These are phyloP conservation scores for Coelopa frigida DNA, from an alignment of 1,140 invertebrate species.

Conservation along the genomic window DNA sequence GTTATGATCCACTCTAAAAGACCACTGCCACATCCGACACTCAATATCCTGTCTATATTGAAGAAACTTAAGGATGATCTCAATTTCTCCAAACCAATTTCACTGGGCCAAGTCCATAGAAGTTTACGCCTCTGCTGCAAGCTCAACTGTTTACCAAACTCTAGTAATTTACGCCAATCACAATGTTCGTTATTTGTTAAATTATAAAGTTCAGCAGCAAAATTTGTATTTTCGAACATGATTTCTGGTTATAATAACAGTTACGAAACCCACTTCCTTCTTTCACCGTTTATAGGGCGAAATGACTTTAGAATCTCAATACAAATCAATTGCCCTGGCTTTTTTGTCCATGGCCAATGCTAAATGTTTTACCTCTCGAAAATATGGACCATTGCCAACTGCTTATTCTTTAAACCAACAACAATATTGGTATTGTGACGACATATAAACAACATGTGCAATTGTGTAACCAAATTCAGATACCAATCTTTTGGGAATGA, in stretches of 20 bases:
- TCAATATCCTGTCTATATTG: slow-evolving; percentile 20
- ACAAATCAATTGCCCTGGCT: neutral
- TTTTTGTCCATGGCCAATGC: neutral
- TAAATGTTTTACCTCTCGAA: neutral
- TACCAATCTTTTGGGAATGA: slow-evolving; percentile 2
- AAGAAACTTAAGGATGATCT: slow-evolving; percentile 14
- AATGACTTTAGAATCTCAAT: slow-evolving; percentile 2
- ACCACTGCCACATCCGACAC: slow-evolving; percentile 37
- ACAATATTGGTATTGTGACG: neutral
- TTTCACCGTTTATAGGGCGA: neutral
- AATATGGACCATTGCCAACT: neutral
- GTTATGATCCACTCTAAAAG: slow-evolving; percentile 33
- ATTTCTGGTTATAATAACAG: no score
- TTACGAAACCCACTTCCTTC: neutral
- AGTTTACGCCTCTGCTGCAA: slow-evolving; percentile 41
- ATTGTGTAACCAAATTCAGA: neutral
- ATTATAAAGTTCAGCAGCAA: slow-evolving; percentile 23
- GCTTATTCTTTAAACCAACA: neutral
- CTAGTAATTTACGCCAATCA: slow-evolving; percentile 26
- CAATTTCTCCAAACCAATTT: slow-evolving; percentile 44
- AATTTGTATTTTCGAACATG: no score
- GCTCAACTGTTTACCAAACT: slow-evolving; percentile 21
- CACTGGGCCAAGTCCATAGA: slow-evolving; percentile 54
- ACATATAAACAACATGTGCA: neutral
- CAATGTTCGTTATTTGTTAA: slow-evolving; percentile 16